Base-by-base conservation (phyloP, 2,113 vertebrate genomes). In the Clinocottus analis region DNA sequence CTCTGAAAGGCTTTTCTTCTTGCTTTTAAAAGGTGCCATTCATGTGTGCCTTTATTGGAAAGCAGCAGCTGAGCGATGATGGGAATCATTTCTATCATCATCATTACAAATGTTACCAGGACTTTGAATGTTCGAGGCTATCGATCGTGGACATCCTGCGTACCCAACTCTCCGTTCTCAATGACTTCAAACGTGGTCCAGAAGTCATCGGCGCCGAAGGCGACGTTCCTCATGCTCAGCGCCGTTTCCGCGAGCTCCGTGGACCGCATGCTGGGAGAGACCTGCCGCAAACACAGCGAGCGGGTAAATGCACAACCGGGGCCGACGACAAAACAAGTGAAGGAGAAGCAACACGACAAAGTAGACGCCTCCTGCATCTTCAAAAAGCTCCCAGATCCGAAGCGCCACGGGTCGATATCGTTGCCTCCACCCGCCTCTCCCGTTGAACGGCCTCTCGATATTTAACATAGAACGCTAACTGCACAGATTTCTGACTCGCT, bases 111-210 rank as follows among this genome's bases (percentile, higher is more conserved):
- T 19, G 3, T 51, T 10, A 51, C 47, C 12, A 14, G n/a, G 12
- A 43, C 14, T 43, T n/a, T n/a, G n/a, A n/a, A n/a, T n/a, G n/a
- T n/a, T n/a, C n/a, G n/a, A n/a, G n/a, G n/a, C 19, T 25, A 4
- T 23, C 1, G 6, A 19, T 8, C n/a, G 1, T 25, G 6, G 16
- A 31, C 41, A 58, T n/a, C 37, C 43, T 21, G 12, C 95, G 67
- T 94, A 99, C 98, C 98, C 35, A 99, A 86, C 80, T 99, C 98
- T 94, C 96, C 98, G 68, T 97, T 97, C 92, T 99, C 98, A 72
- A 99, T 96, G 53, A 97, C 97, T 95, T 99, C 98, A 93, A 97
- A 99, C 27, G 94, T 94, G 76, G 95, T 94, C 98, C 98, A 99
- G 47, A 92, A 67, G 83, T 96, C 96, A 3, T 93, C 94, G 37